These are phyloP conservation scores for Falco punctatus DNA, from an alignment of 2,113 vertebrate species.

Conservation along the genomic window DNA sequence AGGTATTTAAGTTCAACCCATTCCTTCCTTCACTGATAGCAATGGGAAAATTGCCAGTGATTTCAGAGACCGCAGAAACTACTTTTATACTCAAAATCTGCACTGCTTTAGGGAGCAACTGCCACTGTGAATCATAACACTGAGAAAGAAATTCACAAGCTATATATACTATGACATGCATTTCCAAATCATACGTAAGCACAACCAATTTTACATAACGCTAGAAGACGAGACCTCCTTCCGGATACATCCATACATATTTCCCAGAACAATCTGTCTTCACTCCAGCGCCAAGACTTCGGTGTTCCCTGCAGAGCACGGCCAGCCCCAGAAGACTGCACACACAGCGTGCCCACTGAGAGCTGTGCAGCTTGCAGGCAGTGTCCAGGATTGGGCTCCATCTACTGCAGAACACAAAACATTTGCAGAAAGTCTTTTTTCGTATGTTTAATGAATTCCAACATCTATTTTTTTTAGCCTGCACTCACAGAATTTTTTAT, in stretches of 20 bases:
- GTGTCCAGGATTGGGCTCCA: background rate
- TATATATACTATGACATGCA: background rate
- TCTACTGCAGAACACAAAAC: background rate
- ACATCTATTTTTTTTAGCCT: background rate
- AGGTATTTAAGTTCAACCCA: background rate
- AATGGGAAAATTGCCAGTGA: background rate
- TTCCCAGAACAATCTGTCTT: background rate
- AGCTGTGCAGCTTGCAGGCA: background rate
- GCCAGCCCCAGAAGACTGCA: background rate
- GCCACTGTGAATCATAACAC: background rate
- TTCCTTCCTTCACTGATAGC: background rate
- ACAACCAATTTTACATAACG: background rate
- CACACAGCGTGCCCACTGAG: fast-evolving
- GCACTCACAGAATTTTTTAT: background rate
- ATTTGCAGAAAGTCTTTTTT: background rate
- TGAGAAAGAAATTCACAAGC: background rate
- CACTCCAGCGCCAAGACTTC: fast-evolving
- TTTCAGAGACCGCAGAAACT: background rate
- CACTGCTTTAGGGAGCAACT: constrained; percentile 22
- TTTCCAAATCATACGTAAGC: background rate
- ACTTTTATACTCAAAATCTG: background rate
- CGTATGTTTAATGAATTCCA: background rate
- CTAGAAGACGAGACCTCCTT: background rate
- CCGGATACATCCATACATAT: background rate
- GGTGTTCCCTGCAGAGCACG: background rate